Percentiles rank a stretch among this genome's conserved stretches.
Evolutionary conservation across 1,140 invertebrate genomes (phyloP).

Genomic region (Bombus superbus): DNA sequence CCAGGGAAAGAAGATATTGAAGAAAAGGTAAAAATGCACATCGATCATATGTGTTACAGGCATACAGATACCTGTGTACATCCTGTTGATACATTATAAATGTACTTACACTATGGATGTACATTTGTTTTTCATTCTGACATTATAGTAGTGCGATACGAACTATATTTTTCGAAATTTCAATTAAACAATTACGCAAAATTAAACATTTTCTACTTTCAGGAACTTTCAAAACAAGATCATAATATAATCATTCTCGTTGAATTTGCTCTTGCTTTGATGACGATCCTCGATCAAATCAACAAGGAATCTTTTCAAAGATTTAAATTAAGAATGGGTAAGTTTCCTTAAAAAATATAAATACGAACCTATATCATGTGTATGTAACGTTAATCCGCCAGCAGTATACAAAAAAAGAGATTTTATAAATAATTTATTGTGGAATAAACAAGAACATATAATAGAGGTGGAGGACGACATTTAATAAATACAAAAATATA

Average conservation of each 20-base stretch:
- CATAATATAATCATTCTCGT: constrained; percentile 95
- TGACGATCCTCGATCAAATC: constrained; percentile 96
- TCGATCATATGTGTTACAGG: too few species aligned
- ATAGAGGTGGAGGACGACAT: neutral
- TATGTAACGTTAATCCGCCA: neutral
- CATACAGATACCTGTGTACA: too few species aligned
- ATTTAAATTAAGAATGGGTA: constrained; percentile 96
- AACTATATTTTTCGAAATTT: neutral
- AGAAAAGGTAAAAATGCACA: constrained; percentile 79
- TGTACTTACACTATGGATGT: too few species aligned
- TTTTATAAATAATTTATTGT: neutral
- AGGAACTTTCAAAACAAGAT: constrained; percentile 90
- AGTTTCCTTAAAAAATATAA: constrained; percentile 64
- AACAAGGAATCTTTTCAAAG: constrained; percentile 98
- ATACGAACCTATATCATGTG: neutral
- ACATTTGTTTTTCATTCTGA: constrained; percentile 40
- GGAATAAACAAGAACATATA: neutral
- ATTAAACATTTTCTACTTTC: neutral
- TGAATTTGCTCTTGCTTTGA: constrained; percentile 96
- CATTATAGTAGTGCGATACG: neutral
- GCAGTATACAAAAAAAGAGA: neutral
- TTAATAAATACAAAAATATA: neutral
- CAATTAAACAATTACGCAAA: neutral
- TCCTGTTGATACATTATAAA: too few species aligned
- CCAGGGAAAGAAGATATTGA: constrained; percentile 92